phyloP scores from a whole-genome alignment of 2,113 vertebrate genomes.

The Perca fluviatilis region DNA sequence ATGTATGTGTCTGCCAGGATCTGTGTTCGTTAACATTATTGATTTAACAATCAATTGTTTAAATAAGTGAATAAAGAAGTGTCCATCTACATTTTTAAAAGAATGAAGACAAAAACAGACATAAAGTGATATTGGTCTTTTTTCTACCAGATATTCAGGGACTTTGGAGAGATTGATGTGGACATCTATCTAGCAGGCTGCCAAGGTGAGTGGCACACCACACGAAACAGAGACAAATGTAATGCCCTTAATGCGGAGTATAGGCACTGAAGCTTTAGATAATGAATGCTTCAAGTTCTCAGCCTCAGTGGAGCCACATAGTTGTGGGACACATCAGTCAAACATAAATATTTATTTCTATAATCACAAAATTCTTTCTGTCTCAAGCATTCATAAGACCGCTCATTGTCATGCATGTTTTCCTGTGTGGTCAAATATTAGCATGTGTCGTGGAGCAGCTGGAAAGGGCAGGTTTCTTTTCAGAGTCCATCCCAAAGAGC shows the following conservation, averaged over 20 bases:
- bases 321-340: constrained; percentile 6
- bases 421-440: constrained; percentile 51
- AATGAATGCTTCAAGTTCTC: constrained; percentile 44
- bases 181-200: constrained; percentile 84
- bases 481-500: constrained; percentile 86
- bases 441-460: constrained; percentile 88
- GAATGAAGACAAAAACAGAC: neutral
- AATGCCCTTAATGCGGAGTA: constrained; percentile 29
- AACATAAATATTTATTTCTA: constrained; percentile 49
- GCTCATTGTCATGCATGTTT: constrained; percentile 7
- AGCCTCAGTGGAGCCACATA: constrained; percentile 21
- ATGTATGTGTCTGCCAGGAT: constrained; percentile 77
- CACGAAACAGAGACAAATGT: constrained; percentile 47
- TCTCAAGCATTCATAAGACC: neutral
- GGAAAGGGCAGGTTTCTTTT: constrained; percentile 90
- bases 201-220: constrained; percentile 78
- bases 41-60: neutral
- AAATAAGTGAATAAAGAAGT: neutral
- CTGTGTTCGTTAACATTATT: neutral
- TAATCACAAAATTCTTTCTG: constrained; percentile 12
- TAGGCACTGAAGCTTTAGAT: constrained; percentile 15
- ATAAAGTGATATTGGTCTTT: neutral
- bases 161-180: constrained; percentile 90
- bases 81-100: neutral
- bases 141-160: constrained; percentile 87